These are phyloP conservation scores for Tachyglossus aculeatus DNA, from an alignment of 2,797 vertebrate genomes.

Conservation along the genomic window DNA sequence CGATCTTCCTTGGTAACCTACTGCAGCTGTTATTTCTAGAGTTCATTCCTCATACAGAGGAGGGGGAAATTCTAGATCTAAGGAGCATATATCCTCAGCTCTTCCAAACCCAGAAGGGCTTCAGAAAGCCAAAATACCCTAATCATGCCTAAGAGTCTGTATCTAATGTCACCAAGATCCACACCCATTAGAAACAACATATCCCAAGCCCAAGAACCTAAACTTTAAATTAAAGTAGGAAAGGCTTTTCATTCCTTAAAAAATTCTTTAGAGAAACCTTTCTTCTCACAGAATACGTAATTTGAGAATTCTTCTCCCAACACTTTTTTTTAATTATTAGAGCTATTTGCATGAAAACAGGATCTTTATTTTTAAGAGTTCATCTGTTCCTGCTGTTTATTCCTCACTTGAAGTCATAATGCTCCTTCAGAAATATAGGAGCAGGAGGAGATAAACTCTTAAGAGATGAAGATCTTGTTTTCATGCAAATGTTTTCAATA, in stretches of 20 bases:
- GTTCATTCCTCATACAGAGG: background rate
- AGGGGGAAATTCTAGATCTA: background rate
- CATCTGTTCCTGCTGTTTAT: slow-evolving; percentile 24
- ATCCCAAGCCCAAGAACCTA: slow-evolving; percentile 1
- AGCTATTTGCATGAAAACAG: slow-evolving; percentile 32
- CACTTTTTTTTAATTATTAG: slow-evolving; percentile 35
- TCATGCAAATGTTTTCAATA: slow-evolving; percentile 30
- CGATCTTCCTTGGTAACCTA: background rate
- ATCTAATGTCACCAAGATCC: background rate
- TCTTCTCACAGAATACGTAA: slow-evolving; percentile 2
- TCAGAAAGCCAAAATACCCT: background rate
- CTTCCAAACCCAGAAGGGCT: background rate
- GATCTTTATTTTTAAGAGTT: slow-evolving; percentile 33
- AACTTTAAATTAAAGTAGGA: slow-evolving; percentile 9
- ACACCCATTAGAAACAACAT: background rate
- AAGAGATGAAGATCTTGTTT: slow-evolving; percentile 47
- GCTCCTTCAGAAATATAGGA: slow-evolving; percentile 10
- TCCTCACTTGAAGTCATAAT: slow-evolving; percentile 26
- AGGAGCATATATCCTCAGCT: background rate
- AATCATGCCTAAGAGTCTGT: background rate
- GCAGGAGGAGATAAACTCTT: slow-evolving; percentile 20
- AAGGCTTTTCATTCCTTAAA: slow-evolving; percentile 22
- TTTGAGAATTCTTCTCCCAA: background rate
- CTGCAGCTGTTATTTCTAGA: background rate
- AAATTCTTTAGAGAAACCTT: background rate